These are phyloP conservation scores for Heliothis peltigera DNA, from an alignment of 2,888 invertebrate species.

Conservation along the genomic window DNA sequence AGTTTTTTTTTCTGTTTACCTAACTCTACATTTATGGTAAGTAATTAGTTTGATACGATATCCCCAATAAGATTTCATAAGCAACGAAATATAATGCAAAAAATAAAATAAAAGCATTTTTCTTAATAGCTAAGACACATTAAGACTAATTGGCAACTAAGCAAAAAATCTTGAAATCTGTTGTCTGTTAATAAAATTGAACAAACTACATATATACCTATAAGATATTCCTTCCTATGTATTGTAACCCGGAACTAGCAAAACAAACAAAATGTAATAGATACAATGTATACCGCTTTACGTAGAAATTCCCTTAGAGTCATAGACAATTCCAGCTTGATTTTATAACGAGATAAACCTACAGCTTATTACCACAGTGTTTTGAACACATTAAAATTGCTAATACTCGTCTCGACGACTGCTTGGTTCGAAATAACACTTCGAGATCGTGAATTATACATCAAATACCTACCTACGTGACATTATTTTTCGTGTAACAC, in stretches of 20 bases:
- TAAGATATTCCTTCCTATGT: neutral
- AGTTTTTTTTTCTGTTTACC: too few species aligned
- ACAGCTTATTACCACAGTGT: conserved; percentile 64
- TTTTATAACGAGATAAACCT: conserved; percentile 62
- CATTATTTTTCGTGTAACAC: conserved; percentile 52
- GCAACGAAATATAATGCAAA: too few species aligned
- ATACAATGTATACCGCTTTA: conserved; percentile 7
- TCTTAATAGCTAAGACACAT: too few species aligned
- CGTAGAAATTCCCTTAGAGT: conserved; percentile 37
- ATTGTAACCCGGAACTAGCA: conserved; percentile 42
- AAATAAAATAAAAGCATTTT: too few species aligned
- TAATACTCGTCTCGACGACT: conserved; percentile 65
- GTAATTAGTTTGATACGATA: too few species aligned
- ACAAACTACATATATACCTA: neutral
- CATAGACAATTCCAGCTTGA: conserved; percentile 57
- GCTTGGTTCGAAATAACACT: conserved; percentile 63
- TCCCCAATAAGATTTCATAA: too few species aligned
- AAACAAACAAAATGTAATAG: conserved; percentile 2
- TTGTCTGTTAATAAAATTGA: neutral
- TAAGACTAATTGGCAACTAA: neutral
- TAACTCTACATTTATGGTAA: too few species aligned
- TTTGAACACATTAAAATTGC: conserved; percentile 71
- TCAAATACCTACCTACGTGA: conserved; percentile 49
- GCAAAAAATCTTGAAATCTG: neutral
- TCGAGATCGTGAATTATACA: conserved; percentile 58